Base-by-base conservation (phyloP, 2,888 invertebrate genomes). In the Philaethria dido region DNA sequence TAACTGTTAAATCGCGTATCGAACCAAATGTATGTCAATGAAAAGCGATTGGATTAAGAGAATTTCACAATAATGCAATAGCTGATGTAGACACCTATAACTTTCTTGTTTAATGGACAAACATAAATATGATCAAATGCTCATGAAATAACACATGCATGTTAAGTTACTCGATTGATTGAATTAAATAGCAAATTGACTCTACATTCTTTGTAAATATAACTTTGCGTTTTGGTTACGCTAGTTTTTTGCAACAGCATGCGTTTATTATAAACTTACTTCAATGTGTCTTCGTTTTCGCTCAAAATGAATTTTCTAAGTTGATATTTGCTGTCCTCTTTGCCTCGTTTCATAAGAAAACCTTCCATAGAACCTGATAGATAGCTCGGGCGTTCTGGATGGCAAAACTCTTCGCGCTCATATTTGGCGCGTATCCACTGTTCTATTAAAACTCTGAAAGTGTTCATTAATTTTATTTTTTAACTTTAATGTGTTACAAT, bases 361-460 rank as follows among this genome's bases (percentile, higher is more conserved):
- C 97, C 97, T 85, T 97, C 97, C 95, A 97, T 97, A 59, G 94
- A 93, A 6, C 97, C 97, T 18, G 95, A 95, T 59, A 96, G 94
- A 81, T 98, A 98, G 72, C 93, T 94, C 82, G 97, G 97, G 36
- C 96, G 93, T 77, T 97, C 96, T 0, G 95, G 95, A 76, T 96
- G 95, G 74, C 95, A 95, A 85, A 98, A 98, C 81, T 98, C 98
- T 87, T 96, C 95, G 64, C 98, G 93, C 84, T 97, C 95, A 86
- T 98, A 98, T 87, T 98, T 98, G 6, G 97, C 97, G 73, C 96
- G 93, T 72, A 98, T 98, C 97, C 97, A 98, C 85, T 98, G 98
- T 81, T 97, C 97, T 68, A 97, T 94, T 64, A 98, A 91, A 54
- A 98, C 96, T 83, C 98, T 98, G 89, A 9, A 92, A 90, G 71